Conservation (phyloP, 2,113 vertebrate species). For the Ptyas mucosa region DNA sequence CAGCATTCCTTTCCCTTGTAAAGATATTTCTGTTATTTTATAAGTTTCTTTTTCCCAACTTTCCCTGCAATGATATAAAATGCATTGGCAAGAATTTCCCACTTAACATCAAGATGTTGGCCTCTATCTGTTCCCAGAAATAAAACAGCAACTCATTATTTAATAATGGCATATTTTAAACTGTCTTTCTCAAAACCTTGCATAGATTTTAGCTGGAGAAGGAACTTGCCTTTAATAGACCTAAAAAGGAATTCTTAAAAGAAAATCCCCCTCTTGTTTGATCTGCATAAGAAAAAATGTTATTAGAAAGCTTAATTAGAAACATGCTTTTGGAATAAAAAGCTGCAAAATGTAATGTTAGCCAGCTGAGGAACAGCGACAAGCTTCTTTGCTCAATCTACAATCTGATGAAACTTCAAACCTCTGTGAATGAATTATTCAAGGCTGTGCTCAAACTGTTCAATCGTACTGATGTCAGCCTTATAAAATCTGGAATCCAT, state of each 20-base stretch:
- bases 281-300: constrained; percentile 44
- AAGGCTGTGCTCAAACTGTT: constrained; percentile 45
- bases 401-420: constrained; percentile 60
- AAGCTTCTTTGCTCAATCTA: constrained; percentile 49
- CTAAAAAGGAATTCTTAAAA: constrained; percentile 45
- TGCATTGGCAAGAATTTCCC: constrained; percentile 8
- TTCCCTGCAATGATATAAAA: constrained; percentile 23
- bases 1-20: constrained; percentile 4
- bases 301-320: constrained; percentile 59
- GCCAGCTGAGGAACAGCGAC: constrained; percentile 58
- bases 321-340: constrained; percentile 50
- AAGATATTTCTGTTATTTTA: constrained; percentile 28
- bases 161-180: constrained; percentile 11
- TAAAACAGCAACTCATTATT: constrained; percentile 17
- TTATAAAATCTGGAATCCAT: constrained; percentile 53
- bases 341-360: constrained; percentile 52
- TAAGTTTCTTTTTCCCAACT: neutral
- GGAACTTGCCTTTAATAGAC: constrained; percentile 19
- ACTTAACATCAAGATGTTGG: constrained; percentile 31
- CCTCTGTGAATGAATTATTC: constrained; percentile 66
- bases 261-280: constrained; percentile 50
- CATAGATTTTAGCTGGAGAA: constrained; percentile 35
- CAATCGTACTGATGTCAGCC: constrained; percentile 40
- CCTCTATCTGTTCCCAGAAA: constrained; percentile 27
- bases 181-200: neutral